Evolutionary conservation across 2,888 invertebrate species (phyloP).

Genomic region (Acrobasis suavella): DNA sequence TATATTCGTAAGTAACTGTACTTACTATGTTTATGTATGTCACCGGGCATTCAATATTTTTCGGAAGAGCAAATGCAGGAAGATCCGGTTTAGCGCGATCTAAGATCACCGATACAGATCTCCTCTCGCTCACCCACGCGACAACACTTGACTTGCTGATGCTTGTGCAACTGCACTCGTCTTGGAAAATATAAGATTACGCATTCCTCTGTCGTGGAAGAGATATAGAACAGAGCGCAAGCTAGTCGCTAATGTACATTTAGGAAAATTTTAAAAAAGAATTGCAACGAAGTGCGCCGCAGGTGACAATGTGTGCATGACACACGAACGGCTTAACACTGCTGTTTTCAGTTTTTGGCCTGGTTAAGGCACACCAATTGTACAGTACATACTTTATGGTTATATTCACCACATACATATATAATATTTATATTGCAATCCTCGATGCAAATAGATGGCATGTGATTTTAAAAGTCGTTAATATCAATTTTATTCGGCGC

Average conservation of each 20-base stretch:
- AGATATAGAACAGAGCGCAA: not conserved
- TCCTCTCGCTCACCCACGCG: constrained; percentile 49
- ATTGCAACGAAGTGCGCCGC: no score
- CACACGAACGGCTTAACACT: no score
- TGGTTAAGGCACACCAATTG: no score
- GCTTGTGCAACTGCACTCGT: constrained; percentile 56
- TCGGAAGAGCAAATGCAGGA: constrained; percentile 1
- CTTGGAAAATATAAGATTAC: constrained; percentile 19
- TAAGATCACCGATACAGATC: constrained; percentile 40
- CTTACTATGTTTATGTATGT: not conserved
- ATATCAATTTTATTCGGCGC: no score
- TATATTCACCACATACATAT: no score
- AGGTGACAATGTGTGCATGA: no score
- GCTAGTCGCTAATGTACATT: not conserved
- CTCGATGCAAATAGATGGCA: no score
- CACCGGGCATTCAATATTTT: not conserved
- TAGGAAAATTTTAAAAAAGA: no score
- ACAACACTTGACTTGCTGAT: constrained; percentile 50
- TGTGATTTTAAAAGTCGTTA: no score
- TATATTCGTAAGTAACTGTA: not conserved
- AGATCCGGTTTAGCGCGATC: constrained; percentile 10
- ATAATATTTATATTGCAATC: no score
- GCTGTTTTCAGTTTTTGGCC: no score
- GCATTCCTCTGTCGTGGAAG: not conserved
- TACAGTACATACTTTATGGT: no score